phyloP scores from a whole-genome alignment of 2,113 vertebrate genomes.

The Hemichromis elongatus region DNA sequence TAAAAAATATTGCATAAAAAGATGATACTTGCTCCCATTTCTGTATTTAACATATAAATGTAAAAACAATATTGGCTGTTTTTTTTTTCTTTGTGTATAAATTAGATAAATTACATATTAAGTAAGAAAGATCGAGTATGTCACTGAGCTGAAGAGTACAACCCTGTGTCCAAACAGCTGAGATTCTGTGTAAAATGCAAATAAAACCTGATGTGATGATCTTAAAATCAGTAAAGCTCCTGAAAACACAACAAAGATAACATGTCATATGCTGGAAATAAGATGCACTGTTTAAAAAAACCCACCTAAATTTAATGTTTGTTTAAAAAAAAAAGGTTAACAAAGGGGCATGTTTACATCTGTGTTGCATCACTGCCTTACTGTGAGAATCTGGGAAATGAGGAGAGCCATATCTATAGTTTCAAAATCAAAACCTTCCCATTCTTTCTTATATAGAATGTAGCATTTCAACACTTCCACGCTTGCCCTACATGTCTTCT shows the following conservation, averaged over 20 bases:
- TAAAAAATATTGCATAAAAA: fast-evolving
- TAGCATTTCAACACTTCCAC: not conserved
- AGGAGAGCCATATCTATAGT: not conserved
- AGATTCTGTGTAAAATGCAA: not conserved
- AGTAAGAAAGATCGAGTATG: not conserved
- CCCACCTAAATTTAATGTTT: not conserved
- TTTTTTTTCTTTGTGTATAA: not conserved
- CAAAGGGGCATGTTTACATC: not conserved
- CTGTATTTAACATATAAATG: not conserved
- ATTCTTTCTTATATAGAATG: not conserved
- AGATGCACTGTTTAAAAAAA: not conserved
- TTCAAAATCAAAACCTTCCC: not conserved
- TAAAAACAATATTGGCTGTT: fast-evolving
- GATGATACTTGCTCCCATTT: not conserved
- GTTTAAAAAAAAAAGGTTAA: not conserved
- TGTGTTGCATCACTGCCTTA: not conserved
- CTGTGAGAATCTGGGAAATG: not conserved
- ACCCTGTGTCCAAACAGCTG: not conserved
- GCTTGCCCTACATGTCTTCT: not conserved
- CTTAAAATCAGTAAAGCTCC: not conserved
- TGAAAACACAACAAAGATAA: fast-evolving
- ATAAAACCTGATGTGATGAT: not conserved
- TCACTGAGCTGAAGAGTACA: not conserved
- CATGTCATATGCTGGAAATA: not conserved
- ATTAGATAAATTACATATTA: fast-evolving